Evolutionary conservation across 2,797 vertebrate species (phyloP), one percentile per base, ranked within the genome.

Genomic region (Myioborus melanocephalus): DNA sequence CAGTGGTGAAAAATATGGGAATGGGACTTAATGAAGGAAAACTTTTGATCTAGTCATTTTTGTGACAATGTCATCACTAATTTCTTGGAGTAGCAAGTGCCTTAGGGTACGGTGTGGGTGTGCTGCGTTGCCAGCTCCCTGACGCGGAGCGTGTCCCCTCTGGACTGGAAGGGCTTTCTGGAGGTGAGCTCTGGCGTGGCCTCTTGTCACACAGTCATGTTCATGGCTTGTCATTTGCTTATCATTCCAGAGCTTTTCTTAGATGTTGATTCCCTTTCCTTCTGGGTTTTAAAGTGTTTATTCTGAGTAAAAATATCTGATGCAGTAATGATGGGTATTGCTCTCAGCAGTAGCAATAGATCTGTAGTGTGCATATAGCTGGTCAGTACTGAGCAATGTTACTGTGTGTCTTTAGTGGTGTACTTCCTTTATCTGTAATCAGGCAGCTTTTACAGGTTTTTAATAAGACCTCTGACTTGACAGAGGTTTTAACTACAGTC

Each of bases 391-490:
- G 59, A 83, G 57, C 70, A 61, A 71, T 17, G 10, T 95, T 95
- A 90, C 52, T 66, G 84, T 93, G 87, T 43, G 30, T 92, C 83
- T 87, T 91, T 56, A 93, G 81, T 89, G 55, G 59, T 90, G 47
- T 73, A 79, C 75, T 88, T 95, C 65, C 59, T 94, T 94, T 95
- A 97, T 98, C 96, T 98, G 96, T 97, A 98, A 98, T 97, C 96
- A 97, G 97, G 96, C 96, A 97, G 95, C 96, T 96, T 97, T 96
- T 94, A 97, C 97, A 96, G 95, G 96, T 96, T 96, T 96, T 88
- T 89, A 93, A 78, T 78, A 92, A 89, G 91, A 86, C 78, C 56
- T 88, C 87, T 93, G 88, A 80, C 81, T 94, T 69, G 93, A 93
- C 90, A 95, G 88, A 75, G 65, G 60, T 83, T 93, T 94, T 88